Evolutionary conservation across 2,797 vertebrate genomes (phyloP).

Genomic region (Scyliorhinus canicula): DNA sequence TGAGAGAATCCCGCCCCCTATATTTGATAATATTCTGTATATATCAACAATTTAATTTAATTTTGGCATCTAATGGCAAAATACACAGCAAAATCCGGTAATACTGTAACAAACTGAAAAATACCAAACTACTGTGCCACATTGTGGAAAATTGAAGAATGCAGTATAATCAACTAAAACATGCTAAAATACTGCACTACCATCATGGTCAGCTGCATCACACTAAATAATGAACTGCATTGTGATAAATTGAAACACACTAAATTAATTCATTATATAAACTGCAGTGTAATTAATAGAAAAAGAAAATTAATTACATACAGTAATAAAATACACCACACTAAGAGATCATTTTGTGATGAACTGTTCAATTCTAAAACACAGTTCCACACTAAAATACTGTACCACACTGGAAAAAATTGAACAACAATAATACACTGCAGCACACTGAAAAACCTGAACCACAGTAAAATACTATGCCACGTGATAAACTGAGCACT

Average conservation of each 20-base stretch:
- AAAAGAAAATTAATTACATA: not conserved
- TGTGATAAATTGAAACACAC: not conserved
- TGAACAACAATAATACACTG: not conserved
- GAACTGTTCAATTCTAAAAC: not conserved
- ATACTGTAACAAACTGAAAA: not conserved
- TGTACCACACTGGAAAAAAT: not conserved
- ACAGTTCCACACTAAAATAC: not conserved
- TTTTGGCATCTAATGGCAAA: not conserved
- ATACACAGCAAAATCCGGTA: not conserved
- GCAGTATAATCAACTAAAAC: not conserved
- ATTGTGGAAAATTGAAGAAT: not conserved
- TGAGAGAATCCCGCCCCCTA: too few species aligned
- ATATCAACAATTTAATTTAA: not conserved
- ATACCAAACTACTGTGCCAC: not conserved
- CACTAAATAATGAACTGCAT: not conserved
- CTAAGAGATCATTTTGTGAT: not conserved
- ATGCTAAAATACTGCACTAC: not conserved
- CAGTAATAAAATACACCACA: not conserved
- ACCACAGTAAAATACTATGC: not conserved
- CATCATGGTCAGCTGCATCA: not conserved
- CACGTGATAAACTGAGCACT: not conserved
- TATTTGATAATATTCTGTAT: not conserved
- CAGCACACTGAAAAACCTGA: not conserved
- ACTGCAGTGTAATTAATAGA: not conserved
- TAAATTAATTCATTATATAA: not conserved